These are phyloP conservation scores for Leptatherina wallacei DNA, from an alignment of 2,797 vertebrate genomes.

Conservation along the genomic window DNA sequence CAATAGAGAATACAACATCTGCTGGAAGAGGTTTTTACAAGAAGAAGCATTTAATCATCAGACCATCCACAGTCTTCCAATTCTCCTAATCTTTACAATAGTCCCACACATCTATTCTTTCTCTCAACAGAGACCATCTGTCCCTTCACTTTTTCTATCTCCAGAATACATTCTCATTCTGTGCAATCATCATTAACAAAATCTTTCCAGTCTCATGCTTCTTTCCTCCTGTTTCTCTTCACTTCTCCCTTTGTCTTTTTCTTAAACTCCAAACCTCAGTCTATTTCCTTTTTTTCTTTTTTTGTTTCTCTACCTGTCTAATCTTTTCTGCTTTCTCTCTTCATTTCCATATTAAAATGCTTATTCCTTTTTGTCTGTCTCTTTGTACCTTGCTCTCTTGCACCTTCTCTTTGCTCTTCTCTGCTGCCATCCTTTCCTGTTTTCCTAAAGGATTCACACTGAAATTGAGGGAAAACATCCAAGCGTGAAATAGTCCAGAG, in stretches of 20 bases:
- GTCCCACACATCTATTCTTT: conserved; percentile 29
- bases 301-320: conserved; percentile 15
- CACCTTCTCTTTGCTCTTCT: conserved; percentile 36
- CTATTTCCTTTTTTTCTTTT: not conserved
- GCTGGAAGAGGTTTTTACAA: conserved; percentile 2
- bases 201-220: conserved; percentile 7
- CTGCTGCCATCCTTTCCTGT: conserved; percentile 51
- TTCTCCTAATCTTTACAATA: conserved; percentile 32
- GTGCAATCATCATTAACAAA: conserved; percentile 18
- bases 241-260: not conserved
- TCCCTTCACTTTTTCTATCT: conserved; percentile 22
- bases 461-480: conserved; percentile 79
- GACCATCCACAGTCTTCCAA: conserved; percentile 21
- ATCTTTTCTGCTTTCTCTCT: conserved; percentile 34
- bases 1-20: conserved; percentile 27
- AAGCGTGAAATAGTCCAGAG: conserved; percentile 81
- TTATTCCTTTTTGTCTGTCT: conserved; percentile 38
- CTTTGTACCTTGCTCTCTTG: conserved; percentile 30
- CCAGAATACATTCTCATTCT: conserved; percentile 45
- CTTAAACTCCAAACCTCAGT: conserved; percentile 12
- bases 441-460: conserved; percentile 70
- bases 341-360: conserved; percentile 43
- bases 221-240: not conserved
- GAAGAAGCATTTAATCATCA: conserved; percentile 24
- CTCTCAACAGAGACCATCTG: conserved; percentile 20